These are phyloP conservation scores for Syngnathus floridae DNA, from an alignment of 2,113 vertebrate species.

Conservation along the genomic window DNA sequence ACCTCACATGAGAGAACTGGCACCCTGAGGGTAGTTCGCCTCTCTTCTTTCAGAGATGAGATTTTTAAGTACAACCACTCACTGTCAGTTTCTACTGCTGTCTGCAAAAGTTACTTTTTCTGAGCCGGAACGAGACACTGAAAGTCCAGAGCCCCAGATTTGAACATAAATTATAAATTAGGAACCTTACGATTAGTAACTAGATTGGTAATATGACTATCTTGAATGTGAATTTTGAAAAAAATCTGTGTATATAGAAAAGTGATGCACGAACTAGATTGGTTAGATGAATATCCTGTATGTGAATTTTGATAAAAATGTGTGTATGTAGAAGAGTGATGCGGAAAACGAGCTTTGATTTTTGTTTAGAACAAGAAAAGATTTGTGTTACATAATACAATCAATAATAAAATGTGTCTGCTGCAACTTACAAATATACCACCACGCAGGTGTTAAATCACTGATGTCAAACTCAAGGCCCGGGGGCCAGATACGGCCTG, in stretches of 20 bases:
- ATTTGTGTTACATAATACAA: not conserved
- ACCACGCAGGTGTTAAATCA: not conserved
- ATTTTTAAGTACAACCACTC: constrained; percentile 45
- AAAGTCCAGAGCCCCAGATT: constrained; percentile 5
- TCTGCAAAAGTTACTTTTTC: constrained; percentile 13
- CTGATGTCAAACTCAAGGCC: too few relatives aligned
- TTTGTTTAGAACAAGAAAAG: not conserved
- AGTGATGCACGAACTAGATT: not conserved
- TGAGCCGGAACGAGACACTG: constrained; percentile 22
- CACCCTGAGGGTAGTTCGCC: constrained; percentile 16
- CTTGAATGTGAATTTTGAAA: constrained; percentile 6
- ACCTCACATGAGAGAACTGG: constrained; percentile 33
- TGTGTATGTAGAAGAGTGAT: not conserved
- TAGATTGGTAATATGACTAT: constrained; percentile 12
- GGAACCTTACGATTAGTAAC: constrained; percentile 18
- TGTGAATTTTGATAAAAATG: not conserved
- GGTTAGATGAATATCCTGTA: constrained; percentile 14
- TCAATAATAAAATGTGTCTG: not conserved
- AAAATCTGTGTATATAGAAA: not conserved
- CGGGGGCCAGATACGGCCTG: too few relatives aligned
- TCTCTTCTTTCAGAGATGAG: constrained; percentile 26
- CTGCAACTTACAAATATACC: not conserved
- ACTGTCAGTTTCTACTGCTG: constrained; percentile 39
- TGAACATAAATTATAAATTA: constrained; percentile 28
- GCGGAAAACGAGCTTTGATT: not conserved